Conservation (phyloP, 2,797 vertebrate species). For the Pipistrellus nathusii region DNA sequence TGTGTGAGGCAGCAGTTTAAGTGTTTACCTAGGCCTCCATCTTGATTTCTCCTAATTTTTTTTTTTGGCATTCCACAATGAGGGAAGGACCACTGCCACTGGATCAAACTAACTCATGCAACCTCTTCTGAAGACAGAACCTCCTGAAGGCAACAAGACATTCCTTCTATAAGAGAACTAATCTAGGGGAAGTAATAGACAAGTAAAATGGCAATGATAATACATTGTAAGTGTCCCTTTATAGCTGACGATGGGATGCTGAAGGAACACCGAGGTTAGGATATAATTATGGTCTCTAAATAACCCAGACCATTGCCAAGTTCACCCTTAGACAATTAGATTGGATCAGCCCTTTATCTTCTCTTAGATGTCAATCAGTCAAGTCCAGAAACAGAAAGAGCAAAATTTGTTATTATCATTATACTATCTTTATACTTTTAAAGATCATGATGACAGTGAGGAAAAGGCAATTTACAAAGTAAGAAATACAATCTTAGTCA, state of each 20-base stretch:
- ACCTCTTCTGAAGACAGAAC: too few species aligned
- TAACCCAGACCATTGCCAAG: not conserved
- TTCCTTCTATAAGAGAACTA: not conserved
- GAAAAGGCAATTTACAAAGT: slow-evolving; percentile 22
- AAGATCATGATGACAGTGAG: not conserved
- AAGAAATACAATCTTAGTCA: slow-evolving; percentile 54
- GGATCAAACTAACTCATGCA: too few species aligned
- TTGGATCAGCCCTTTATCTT: slow-evolving; percentile 13
- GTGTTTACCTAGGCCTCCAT: too few species aligned
- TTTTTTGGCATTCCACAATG: too few species aligned
- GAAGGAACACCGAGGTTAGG: not conserved
- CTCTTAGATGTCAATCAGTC: slow-evolving; percentile 11
- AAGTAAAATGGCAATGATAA: not conserved
- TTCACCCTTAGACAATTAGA: slow-evolving; percentile 12
- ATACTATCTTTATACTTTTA: slow-evolving; percentile 15
- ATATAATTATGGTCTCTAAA: not conserved
- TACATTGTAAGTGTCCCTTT: not conserved
- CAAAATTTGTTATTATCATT: slow-evolving; percentile 7
- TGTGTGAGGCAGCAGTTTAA: too few species aligned
- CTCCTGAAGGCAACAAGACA: too few species aligned
- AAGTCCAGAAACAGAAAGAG: not conserved
- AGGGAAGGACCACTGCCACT: too few species aligned
- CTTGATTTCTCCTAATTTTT: too few species aligned
- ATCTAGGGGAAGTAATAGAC: slow-evolving; percentile 30
- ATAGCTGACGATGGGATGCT: not conserved